Base-by-base conservation (phyloP, 2,888 invertebrate genomes). In the Coenonympha glycerion region DNA sequence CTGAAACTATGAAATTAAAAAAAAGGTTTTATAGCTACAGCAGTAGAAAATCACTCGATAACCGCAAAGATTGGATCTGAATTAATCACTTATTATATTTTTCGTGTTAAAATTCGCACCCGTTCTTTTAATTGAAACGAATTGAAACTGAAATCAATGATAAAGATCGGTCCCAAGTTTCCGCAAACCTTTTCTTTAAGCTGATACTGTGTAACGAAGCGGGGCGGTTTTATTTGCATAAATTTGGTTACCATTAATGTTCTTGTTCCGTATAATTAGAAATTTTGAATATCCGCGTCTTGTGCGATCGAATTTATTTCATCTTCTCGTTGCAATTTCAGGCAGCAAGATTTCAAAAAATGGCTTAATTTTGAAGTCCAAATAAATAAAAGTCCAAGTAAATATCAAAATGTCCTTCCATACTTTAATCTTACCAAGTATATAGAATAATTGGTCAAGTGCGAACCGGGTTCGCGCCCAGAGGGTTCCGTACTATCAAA, bases 211-310 rank as follows among this genome's bases (percentile, higher is more conserved):
- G 77, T 82, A 82, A 82, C 82, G 79, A 81, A 80, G 79, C 81
- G 72, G 75, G 73, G 71, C 75, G 73, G 76, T 79, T 81, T 76
- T 78, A 81, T 81, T 82, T 80, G 78, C 81, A 82, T 82, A 79
- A 81, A 77, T 80, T 79, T 76, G 71, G 75, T 76, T 76, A 69
- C 69, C 60, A 76, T 81, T 79, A 74, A 74, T 76, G 69, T 69
- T 66, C 66, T 63, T 63, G 64, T 68, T 69, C 66, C 64, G 71
- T 69, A 68, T 71, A 74, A 76, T 73, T 71, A 69, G 65, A 69
- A 63, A 68, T 58, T 64, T 65, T 64, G 62, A 62, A 63, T 65
- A 63, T 61, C 53, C 33, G 16, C 33, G n/a, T 28, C 39, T 44
- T 40, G 36, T 51, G 26, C 3, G 18, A 18, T 28, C 26, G 16